Base-by-base conservation (phyloP, 1,140 invertebrate genomes). In the Drosophila lacteicornis region DNA sequence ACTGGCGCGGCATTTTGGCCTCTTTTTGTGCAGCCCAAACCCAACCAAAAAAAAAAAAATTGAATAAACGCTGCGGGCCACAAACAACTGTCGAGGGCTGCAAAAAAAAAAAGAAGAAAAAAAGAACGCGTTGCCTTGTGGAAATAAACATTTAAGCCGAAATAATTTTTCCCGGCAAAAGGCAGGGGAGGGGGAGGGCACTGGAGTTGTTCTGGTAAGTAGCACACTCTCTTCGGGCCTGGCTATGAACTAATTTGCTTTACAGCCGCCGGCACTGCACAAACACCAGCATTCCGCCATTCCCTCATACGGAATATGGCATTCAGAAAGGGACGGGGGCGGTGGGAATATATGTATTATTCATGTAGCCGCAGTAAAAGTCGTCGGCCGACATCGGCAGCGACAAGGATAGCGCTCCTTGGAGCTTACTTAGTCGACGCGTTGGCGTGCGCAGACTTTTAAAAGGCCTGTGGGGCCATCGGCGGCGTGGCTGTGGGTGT, bases 371-470 rank as follows among this genome's bases (percentile, higher is more conserved):
- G 85, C 77, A 84, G 80, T 84, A 77, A 88, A 87, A 87, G 80
- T 88, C 80, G 80, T 80, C 66, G 70, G 51, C 56, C 75, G 58
- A 59, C 67, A 61, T 80, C 61, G 79, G 73, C 79, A 81, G 59
- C 77, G 73, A 57, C 69, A 71, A 82, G 82, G 69, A 73, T 73
- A 73, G 58, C 73, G 70, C 58, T 75, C 67, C 82, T 80, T 33
- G 50, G 56, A 84, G 82, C 82, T 78, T 68, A 84, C 82, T 78
- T 78, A 65, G 73, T 51, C 79, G 50, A 80, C 80, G 84, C 80
- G 80, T 74, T 86, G 83, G 84, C 84, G 83, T 86, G 83, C 83
- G 76, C 86, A 87, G 83, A 86, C 84, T 86, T 86, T 87, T 88
- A 88, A 86, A 77, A 73, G 77, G 75, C 63, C 43, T 77, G 45